Conservation (phyloP, 2,797 vertebrate genomes). For the Cynopterus sphinx region DNA sequence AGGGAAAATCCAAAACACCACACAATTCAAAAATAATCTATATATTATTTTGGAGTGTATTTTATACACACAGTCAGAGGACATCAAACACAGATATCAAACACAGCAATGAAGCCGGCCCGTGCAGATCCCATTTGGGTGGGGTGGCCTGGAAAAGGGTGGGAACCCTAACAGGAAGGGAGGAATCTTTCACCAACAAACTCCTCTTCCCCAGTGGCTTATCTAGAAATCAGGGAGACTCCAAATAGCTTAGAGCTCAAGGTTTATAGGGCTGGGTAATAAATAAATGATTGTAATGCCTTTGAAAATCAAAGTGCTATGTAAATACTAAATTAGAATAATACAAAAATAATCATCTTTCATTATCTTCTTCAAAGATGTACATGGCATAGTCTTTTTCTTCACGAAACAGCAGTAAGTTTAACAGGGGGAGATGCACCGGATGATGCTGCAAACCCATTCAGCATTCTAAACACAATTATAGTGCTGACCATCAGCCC, state of each 20-base stretch:
- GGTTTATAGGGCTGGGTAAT: neutral
- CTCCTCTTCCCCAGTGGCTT: neutral
- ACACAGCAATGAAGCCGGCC: conserved; percentile 66
- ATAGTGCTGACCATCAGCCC: conserved; percentile 59
- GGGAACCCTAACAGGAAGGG: conserved; percentile 65
- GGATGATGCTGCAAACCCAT: neutral
- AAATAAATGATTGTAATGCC: conserved; percentile 15
- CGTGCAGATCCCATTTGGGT: conserved; percentile 66
- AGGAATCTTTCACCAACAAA: conserved; percentile 25
- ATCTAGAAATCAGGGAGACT: conserved; percentile 58
- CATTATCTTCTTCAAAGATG: conserved; percentile 56
- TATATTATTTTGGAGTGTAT: conserved; percentile 68
- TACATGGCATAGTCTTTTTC: conserved; percentile 22
- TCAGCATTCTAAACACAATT: conserved; percentile 29
- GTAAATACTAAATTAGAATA: conserved; percentile 34
- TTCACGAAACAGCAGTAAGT: conserved; percentile 40
- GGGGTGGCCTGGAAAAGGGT: conserved; percentile 57
- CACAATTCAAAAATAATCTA: conserved; percentile 61
- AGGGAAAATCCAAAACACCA: conserved; percentile 59
- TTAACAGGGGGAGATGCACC: neutral
- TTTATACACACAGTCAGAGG: conserved; percentile 53
- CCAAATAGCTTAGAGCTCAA: neutral
- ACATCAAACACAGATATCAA: conserved; percentile 78
- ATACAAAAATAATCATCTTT: conserved; percentile 39
- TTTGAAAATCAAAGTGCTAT: conserved; percentile 34